Base-by-base conservation (phyloP, 2,113 vertebrate genomes). In the Shinisaurus crocodilurus region DNA sequence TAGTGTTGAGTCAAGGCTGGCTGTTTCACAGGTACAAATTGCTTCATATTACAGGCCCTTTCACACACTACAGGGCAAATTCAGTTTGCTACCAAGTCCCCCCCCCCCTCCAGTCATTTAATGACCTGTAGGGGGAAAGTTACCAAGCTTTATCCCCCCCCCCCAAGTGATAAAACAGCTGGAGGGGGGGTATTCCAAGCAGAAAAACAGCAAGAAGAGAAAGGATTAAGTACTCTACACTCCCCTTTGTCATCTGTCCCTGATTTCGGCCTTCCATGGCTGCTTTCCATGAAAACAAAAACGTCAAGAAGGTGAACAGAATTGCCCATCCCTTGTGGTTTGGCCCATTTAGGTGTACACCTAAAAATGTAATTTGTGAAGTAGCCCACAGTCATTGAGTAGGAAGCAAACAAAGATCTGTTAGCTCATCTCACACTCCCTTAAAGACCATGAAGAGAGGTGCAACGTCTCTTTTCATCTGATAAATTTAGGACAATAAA, bases 401-500 rank as follows among this genome's bases (percentile, higher is more conserved):
- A 34, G 45, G 27, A 23, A 18, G n/a, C 13, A 4, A 60, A 32
- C 20, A 25, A 76, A 48, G 29, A 70, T 29, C 16, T 85, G 54
- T 60, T 15, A 16, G 57, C 6, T 63, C 13, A n/a, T 3, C 6
- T 34, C 32, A 72, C 16, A 10, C 65, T 70, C 13, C 32, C 65
- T 67, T 69, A 81, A 70, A 70, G 45, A 7, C 67, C n/a, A 40
- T 60, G 25, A 32, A 50, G 37, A 67, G 70, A 37, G 6, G 43
- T n/a, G 5, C 3, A 12, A 13, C 45, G 7, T 9, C 54, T 63
- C 57, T 57, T 82, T 60, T 50, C 43, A 37, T 34, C 5, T 65
- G 34, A 65, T 85, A 37, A 18, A 60, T 72, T 82, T 60, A 57
- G 72, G 82, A 77, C 72, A 89, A 77, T 89, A 70, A 65, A 76